Evolutionary conservation across 2,797 vertebrate genomes (phyloP).

Genomic region (Pseudochirops corinnae): DNA sequence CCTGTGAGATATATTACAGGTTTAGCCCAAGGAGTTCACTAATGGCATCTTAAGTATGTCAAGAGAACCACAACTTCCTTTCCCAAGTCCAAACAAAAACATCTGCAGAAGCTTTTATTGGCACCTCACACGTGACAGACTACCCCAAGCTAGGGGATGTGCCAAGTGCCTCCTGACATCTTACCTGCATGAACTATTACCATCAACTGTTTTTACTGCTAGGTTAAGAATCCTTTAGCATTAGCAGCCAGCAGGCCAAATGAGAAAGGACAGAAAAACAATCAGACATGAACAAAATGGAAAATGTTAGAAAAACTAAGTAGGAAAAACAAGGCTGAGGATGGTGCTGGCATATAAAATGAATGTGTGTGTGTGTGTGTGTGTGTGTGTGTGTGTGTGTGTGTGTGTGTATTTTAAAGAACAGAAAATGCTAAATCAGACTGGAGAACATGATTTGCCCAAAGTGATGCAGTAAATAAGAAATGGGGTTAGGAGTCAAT

Average conservation of each 20-base stretch:
- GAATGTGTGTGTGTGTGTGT: too few species aligned
- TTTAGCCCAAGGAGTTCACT: constrained; percentile 36
- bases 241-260: constrained; percentile 85
- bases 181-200: constrained; percentile 94
- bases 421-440: background rate
- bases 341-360: background rate
- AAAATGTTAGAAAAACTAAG: constrained; percentile 77
- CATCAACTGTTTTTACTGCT: constrained; percentile 94
- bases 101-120: constrained; percentile 43
- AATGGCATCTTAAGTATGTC: constrained; percentile 63
- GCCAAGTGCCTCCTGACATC: constrained; percentile 82
- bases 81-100: constrained; percentile 68
- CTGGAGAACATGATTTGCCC: background rate
- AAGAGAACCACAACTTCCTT: constrained; percentile 61
- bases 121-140: background rate
- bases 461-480: too few species aligned
- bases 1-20: background rate
- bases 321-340: constrained; percentile 1
- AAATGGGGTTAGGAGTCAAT: too few species aligned
- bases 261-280: constrained; percentile 90
- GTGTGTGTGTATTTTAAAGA: background rate
- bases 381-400: too few species aligned
- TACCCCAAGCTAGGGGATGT: constrained; percentile 80
- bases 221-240: constrained; percentile 92
- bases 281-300: constrained; percentile 81